Base-by-base conservation (phyloP, 2,888 invertebrate genomes). In the Watsonalla binaria region DNA sequence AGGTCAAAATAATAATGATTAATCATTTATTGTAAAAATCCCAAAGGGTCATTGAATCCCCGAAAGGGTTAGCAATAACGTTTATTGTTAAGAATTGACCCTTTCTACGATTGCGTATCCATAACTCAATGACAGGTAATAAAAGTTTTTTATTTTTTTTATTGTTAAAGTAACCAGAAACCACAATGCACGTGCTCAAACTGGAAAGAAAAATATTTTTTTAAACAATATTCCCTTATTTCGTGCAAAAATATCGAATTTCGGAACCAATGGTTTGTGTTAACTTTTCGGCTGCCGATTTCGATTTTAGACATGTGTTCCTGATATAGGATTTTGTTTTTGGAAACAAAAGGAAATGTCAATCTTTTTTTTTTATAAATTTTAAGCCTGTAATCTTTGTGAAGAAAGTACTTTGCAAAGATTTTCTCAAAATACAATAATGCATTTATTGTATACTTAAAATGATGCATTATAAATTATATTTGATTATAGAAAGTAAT, bases 211-310 rank as follows among this genome's bases (percentile, higher is more conserved):
- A 83, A 87, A 79, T 80, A 80, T 86, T 86, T 80, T 75, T 72
- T 62, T 58, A 13, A 37, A 84, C 80, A 85, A 83, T 84, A 84
- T 85, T 85, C 82, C 79, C 78, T 76, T 77, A 82, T 84, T 86
- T 80, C 70, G 74, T 78, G 82, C 86, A 80, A 84, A 89, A 88
- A 88, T 89, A 89, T 89, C 89, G 76, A 59, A 70, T 89, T 88
- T 82, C 89, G 50, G 67, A 61, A 66, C 62, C 48, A 51, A 39
- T 53, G 34, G 66, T 65, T 63, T 74, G 74, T 76, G 65, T 66
- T 59, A 60, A 67, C 71, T 80, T 81, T 80, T 80, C 77, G 79
- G 80, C 70, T 73, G 75, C 70, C 65, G 72, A 72, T 72, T 80
- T 69, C 65, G 64, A 77, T 82, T 80, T 72, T 68, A 70, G 73